Conservation (phyloP, 2,113 vertebrate species). For the Malurus cyaneus region DNA sequence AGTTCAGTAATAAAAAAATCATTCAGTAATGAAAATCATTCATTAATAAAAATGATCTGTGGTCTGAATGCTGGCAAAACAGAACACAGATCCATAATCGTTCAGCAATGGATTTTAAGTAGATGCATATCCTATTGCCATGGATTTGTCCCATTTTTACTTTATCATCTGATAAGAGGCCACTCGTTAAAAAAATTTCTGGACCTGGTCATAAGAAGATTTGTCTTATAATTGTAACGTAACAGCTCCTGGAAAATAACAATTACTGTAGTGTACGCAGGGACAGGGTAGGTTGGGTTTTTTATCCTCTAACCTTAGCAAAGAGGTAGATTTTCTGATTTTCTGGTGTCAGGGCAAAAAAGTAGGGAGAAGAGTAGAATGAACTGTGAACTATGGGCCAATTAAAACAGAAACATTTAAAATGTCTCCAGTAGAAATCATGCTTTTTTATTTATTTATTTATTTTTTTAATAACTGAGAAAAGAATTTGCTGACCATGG, state of each 20-base stretch:
- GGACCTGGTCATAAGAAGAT: neutral
- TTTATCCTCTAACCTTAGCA: neutral
- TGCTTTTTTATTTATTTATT: no score
- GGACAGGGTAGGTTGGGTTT: neutral
- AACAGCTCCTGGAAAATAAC: neutral
- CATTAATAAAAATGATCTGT: neutral
- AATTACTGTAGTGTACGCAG: neutral
- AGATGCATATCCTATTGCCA: neutral
- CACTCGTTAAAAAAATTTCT: neutral
- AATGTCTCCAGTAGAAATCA: neutral
- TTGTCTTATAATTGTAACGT: neutral
- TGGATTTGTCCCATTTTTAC: neutral
- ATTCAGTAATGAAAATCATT: neutral
- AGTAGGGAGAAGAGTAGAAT: neutral
- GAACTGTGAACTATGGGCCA: neutral
- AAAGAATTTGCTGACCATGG: neutral
- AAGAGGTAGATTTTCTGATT: neutral
- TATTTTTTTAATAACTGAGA: neutral
- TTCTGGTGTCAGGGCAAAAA: neutral
- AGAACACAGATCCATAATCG: neutral
- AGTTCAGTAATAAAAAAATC: neutral
- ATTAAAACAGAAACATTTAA: neutral
- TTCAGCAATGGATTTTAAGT: neutral
- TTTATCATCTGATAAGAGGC: neutral
- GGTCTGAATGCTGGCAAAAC: neutral